Conservation (phyloP, 53 echinoderm and acorn worm genomes). For the Actinopyga echinites region DNA sequence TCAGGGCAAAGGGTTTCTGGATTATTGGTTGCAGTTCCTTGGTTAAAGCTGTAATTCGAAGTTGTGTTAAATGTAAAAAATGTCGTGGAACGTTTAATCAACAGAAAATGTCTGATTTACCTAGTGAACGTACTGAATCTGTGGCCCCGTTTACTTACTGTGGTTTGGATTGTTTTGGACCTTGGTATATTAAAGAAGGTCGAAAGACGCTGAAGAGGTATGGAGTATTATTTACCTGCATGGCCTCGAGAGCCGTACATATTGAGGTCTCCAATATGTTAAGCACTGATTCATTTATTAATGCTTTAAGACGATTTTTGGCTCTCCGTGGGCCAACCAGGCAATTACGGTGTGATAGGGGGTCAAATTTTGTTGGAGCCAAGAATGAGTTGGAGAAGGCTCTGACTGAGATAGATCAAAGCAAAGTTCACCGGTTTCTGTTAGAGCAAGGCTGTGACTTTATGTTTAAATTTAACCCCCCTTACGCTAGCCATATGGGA, state of each 20-base stretch:
- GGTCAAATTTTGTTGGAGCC: slow-evolving; percentile 13
- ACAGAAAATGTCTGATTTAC: slow-evolving; percentile 38
- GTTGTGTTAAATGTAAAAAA: not conserved
- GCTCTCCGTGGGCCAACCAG: not conserved
- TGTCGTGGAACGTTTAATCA: not conserved
- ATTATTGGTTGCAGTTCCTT: not conserved
- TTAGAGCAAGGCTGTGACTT: no score
- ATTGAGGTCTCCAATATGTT: not conserved
- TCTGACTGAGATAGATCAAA: no score
- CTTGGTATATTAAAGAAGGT: slow-evolving; percentile 50
- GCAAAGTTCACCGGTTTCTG: no score
- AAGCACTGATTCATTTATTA: slow-evolving; percentile 4
- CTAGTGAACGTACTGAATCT: slow-evolving; percentile 38
- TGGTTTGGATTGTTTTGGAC: slow-evolving; percentile 50
- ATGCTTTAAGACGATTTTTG: not conserved
- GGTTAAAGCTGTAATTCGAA: not conserved
- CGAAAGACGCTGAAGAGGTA: slow-evolving; percentile 12
- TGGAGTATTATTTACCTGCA: not conserved
- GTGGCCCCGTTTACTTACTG: slow-evolving; percentile 53
- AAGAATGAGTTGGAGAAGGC: no score
- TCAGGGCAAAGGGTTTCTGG: slow-evolving; percentile 26
- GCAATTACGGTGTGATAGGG: not conserved
- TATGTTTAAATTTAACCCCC: not conserved
- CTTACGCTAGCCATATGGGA: no score
- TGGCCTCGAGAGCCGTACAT: not conserved